Base-by-base conservation (phyloP, 2,888 invertebrate genomes). In the Napeogenes sylphis region DNA sequence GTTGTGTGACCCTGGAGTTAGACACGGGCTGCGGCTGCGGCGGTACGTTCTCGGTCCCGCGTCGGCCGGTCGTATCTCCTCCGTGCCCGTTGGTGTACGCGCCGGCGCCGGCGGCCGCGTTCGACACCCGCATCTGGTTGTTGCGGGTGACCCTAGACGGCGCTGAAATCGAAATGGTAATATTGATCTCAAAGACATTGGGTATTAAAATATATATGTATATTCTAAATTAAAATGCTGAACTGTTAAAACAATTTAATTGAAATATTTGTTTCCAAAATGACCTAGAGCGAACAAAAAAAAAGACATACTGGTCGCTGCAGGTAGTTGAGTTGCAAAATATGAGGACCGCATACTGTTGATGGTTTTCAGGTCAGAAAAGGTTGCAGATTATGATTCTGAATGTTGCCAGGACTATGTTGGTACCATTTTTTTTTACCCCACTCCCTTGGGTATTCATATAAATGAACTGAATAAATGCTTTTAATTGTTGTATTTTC, bases 21-120 rank as follows among this genome's bases (percentile, higher is more conserved):
- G 86, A 75, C 54, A 82, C 63, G 61, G 89, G 85, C 58, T 86
- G 90, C 67, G 79, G 81, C 62, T 90, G 86, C 55, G 92, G 92
- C 60, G 93, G 93, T 73, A 93, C 92, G 77, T 93, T 94, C 82
- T 93, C 93, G 1, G 92, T 83, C 73, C 92, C 92, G 55, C 92
- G 89, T 62, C 92, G 89, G 63, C 92, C 91, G 57, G 92, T 92
- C 63, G 91, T 91, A 76, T 92, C 93, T 42, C 91, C 91, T 60
- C 91, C 90, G 78, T 92, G 92, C 2, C 92, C 93, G 75, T 93
- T 93, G 60, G 92, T 87, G 73, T 92, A 88, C 66, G 87, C 83
- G 58, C 90, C 42, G 2, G 42, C 85, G 71, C 82, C 65, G 85
- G 80, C 84, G 71, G 88, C 84, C 71, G 91, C 91, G 73, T 92